Evolutionary conservation across 2,888 invertebrate species (phyloP).

Genomic region (Pyrocoelia pectoralis): DNA sequence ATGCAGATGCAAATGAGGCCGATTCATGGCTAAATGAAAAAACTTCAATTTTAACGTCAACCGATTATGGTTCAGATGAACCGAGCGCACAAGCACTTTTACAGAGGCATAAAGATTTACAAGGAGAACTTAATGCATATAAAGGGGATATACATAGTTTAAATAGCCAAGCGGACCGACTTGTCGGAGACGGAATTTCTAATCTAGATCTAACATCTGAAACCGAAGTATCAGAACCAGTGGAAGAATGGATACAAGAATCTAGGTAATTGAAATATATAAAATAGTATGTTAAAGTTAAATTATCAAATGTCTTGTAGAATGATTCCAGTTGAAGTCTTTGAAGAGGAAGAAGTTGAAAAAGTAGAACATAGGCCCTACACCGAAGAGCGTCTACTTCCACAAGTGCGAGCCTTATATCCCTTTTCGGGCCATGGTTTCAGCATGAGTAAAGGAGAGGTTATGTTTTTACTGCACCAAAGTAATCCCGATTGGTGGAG

Average conservation of each 20-base stretch:
- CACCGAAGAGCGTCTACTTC: slow-evolving; percentile 84
- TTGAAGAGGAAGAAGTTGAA: slow-evolving; percentile 91
- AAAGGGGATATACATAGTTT: slow-evolving; percentile 82
- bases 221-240: slow-evolving; percentile 67
- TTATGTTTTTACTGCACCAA: slow-evolving; percentile 90
- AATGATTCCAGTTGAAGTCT: slow-evolving; percentile 89
- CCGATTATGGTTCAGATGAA: slow-evolving; percentile 91
- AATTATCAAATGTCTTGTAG: slow-evolving; percentile 36
- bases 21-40: slow-evolving; percentile 98
- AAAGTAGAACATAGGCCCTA: slow-evolving; percentile 85
- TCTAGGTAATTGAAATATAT: slow-evolving; percentile 13
- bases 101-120: slow-evolving; percentile 85
- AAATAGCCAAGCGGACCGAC: slow-evolving; percentile 78
- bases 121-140: slow-evolving; percentile 90
- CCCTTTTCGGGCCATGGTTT: slow-evolving; percentile 93
- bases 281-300: background rate
- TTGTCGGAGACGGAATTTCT: slow-evolving; percentile 80
- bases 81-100: slow-evolving; percentile 88
- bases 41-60: slow-evolving; percentile 86
- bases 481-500: slow-evolving; percentile 99
- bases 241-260: slow-evolving; percentile 62
- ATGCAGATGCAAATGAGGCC: slow-evolving; percentile 96
- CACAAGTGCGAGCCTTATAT: slow-evolving; percentile 88
- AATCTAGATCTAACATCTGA: slow-evolving; percentile 71
- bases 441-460: slow-evolving; percentile 89